Conservation (phyloP, 1,140 invertebrate species). For the Druon quercuslanigerum region DNA sequence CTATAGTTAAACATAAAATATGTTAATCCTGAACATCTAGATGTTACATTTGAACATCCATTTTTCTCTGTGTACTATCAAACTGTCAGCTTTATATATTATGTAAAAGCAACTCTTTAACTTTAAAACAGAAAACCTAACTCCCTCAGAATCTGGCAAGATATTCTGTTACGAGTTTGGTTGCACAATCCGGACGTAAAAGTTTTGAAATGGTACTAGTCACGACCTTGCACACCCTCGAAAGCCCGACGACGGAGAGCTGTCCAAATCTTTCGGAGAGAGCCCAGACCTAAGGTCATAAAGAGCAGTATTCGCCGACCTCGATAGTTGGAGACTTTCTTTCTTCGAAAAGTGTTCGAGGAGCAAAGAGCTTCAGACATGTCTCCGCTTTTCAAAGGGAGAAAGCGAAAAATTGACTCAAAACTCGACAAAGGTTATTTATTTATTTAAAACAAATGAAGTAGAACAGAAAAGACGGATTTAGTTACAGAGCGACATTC, state of each 20-base stretch:
- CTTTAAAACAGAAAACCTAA: background rate
- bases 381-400: constrained; percentile 35
- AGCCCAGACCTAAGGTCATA: constrained; percentile 33
- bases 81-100: no score
- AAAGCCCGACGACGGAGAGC: constrained; percentile 40
- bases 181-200: constrained; percentile 23
- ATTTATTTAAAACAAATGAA: constrained; percentile 26
- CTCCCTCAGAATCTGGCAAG: constrained; percentile 12
- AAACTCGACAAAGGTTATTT: constrained; percentile 31
- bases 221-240: constrained; percentile 52
- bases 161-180: constrained; percentile 13
- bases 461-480: background rate
- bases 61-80: no score
- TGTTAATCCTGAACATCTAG: no score
- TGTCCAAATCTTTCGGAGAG: constrained; percentile 29
- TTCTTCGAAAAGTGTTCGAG: constrained; percentile 47
- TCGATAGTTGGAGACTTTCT: constrained; percentile 53
- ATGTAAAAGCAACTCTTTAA: no score
- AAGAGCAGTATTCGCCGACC: constrained; percentile 43
- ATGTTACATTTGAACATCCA: no score
- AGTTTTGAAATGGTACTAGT: constrained; percentile 32
- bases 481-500: background rate
- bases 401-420: constrained; percentile 41
- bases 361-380: constrained; percentile 43
- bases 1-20: no score